Conservation (phyloP, 2,888 invertebrate genomes). For the Entomobrya multifasciata region DNA sequence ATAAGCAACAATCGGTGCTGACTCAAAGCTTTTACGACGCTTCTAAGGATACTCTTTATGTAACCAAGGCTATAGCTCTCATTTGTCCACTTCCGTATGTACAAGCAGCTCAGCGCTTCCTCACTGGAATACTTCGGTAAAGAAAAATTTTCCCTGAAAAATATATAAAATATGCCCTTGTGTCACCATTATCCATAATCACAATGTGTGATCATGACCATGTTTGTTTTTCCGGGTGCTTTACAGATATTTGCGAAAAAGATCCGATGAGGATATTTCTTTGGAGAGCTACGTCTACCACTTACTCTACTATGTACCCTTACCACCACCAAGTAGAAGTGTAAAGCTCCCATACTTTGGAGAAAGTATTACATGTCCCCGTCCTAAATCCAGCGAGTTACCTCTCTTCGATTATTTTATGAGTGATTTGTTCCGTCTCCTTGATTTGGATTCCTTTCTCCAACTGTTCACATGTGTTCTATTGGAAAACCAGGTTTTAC, state of each 20-base stretch:
- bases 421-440: conserved; percentile 91
- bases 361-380: conserved; percentile 80
- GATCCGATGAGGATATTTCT: conserved; percentile 72
- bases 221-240: conserved; percentile 42
- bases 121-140: conserved; percentile 93
- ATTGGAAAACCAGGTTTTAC: conserved; percentile 96
- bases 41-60: conserved; percentile 95
- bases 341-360: conserved; percentile 85
- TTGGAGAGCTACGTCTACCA: conserved; percentile 98
- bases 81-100: conserved; percentile 96
- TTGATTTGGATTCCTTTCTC: conserved; percentile 95
- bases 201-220: too few species aligned
- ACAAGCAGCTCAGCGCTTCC: conserved; percentile 91
- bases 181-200: too few species aligned
- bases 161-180: neutral
- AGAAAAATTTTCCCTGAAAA: conserved; percentile 79
- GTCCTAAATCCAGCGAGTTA: conserved; percentile 89
- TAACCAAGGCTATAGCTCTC: conserved; percentile 96
- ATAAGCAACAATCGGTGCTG: conserved; percentile 85
- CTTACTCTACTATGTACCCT: conserved; percentile 94
- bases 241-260: conserved; percentile 72
- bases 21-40: conserved; percentile 95
- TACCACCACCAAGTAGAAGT: conserved; percentile 94
- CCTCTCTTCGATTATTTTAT: conserved; percentile 97
- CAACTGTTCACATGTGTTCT: conserved; percentile 96